Conservation (phyloP, 2,113 vertebrate genomes). For the Cnemophilus loriae region DNA sequence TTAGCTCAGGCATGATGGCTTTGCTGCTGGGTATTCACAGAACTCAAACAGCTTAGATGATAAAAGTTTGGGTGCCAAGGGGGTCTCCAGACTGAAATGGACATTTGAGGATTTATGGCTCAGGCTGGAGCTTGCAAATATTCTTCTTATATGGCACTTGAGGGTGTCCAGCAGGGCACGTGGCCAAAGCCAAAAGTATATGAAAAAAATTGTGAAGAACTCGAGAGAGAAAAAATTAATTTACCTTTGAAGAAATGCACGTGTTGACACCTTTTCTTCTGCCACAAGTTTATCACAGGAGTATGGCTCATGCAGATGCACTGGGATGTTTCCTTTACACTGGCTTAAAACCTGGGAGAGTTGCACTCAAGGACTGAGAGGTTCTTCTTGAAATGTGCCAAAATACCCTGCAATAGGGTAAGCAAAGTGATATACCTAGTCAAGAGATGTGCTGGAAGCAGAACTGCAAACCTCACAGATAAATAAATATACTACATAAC, state of each 20-base stretch:
- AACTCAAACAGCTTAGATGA: background rate
- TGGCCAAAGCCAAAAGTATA: background rate
- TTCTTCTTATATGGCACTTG: background rate
- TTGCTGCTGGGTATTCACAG: background rate
- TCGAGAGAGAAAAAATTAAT: background rate
- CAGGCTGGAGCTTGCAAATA: background rate
- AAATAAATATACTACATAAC: background rate
- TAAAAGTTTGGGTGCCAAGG: background rate
- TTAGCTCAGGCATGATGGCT: background rate
- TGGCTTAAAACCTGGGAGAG: background rate
- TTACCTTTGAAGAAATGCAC: background rate
- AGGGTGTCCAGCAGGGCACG: background rate
- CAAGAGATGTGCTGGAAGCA: background rate
- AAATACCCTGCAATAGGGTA: background rate
- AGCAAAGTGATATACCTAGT: background rate
- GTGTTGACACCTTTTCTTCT: background rate
- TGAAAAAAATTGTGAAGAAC: background rate
- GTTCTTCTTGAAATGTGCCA: background rate
- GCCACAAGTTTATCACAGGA: background rate
- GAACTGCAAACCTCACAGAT: background rate
- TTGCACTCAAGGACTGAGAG: accelerated
- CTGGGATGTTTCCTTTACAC: background rate
- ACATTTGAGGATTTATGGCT: background rate
- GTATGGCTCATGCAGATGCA: background rate
- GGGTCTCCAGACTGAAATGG: background rate